Evolutionary conservation across 2,797 vertebrate species (phyloP).

Genomic region (Epinephelus malabaricus): DNA sequence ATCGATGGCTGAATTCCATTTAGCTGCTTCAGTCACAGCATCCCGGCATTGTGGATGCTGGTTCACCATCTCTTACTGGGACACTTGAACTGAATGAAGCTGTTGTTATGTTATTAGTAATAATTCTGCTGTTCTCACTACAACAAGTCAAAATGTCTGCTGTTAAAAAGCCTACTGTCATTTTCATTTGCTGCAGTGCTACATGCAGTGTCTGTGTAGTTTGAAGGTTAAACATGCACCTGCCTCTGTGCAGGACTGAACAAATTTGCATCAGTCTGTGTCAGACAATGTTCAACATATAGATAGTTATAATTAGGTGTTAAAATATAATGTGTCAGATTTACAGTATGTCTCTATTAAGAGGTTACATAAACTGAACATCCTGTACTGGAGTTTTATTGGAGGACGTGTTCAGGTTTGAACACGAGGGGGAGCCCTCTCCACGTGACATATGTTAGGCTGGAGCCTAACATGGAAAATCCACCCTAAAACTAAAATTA

Average conservation of each 20-base stretch:
- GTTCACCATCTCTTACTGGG: neutral
- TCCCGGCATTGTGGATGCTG: neutral
- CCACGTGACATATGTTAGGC: constrained; percentile 14
- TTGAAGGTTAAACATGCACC: neutral
- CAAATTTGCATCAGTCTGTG: constrained; percentile 9
- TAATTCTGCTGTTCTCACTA: neutral
- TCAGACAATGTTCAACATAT: neutral
- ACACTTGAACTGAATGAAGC: neutral
- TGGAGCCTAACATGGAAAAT: neutral
- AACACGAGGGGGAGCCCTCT: constrained; percentile 71
- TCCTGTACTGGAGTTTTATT: neutral
- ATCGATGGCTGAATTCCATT: neutral
- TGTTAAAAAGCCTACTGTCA: neutral
- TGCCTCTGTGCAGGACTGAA: neutral
- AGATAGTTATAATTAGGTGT: neutral
- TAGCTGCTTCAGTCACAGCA: neutral
- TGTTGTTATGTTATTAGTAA: neutral
- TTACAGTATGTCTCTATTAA: neutral
- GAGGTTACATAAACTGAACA: constrained; percentile 30
- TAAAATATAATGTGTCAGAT: neutral
- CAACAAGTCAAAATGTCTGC: neutral
- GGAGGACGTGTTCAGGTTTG: neutral
- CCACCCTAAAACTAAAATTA: constrained; percentile 18
- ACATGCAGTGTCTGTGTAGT: neutral
- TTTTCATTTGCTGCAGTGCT: neutral